phyloP scores from a whole-genome alignment of 2,113 vertebrate species.

The Myotis davidii region DNA sequence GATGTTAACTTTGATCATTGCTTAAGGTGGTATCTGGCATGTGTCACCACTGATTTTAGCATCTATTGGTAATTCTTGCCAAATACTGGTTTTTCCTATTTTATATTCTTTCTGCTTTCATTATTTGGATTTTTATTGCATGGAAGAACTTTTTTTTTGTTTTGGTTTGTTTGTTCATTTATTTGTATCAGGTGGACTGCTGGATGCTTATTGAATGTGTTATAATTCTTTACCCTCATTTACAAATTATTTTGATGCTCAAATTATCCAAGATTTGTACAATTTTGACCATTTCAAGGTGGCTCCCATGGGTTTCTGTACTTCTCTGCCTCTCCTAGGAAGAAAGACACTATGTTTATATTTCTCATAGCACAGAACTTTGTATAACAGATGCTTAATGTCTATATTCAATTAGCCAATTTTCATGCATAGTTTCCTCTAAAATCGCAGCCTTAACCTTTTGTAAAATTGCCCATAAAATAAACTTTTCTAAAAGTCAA shows the following conservation, averaged over 20 bases:
- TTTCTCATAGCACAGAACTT: neutral
- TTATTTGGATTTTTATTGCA: neutral
- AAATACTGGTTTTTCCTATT: neutral
- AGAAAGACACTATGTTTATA: neutral
- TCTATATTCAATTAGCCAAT: neutral
- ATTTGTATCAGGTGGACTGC: neutral
- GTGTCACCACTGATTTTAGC: neutral
- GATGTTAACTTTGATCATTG: neutral
- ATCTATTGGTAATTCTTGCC: neutral
- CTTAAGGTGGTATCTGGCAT: neutral
- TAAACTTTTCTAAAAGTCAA: neutral
- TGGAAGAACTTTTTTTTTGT: neutral
- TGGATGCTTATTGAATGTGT: neutral
- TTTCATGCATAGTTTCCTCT: neutral
- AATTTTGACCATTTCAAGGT: neutral
- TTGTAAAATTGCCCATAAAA: conserved; percentile 21
- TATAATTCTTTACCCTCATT: neutral
- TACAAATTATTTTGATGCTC: neutral
- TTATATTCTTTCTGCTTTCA: neutral
- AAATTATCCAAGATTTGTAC: neutral
- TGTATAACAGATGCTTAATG: neutral
- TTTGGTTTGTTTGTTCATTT: neutral
- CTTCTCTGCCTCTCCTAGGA: neutral
- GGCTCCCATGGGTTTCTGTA: neutral
- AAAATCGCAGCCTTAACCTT: neutral